These are phyloP conservation scores for Caenorhabditis sinica DNA, from an alignment of 2,888 invertebrate species.

Conservation along the genomic window DNA sequence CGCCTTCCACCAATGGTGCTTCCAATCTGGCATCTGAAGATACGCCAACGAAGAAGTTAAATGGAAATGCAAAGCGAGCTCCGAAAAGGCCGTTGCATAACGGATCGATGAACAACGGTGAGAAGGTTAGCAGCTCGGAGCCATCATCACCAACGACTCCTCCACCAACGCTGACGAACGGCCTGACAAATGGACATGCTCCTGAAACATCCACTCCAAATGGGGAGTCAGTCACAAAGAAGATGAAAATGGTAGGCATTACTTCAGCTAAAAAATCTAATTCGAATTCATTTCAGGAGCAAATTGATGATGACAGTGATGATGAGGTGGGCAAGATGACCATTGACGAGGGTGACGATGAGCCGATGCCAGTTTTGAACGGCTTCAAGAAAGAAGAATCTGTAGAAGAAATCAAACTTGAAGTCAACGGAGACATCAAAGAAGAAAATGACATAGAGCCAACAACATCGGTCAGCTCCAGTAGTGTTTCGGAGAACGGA, in stretches of 20 bases:
- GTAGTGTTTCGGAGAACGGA: conserved; percentile 1
- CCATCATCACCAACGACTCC: conserved; percentile 53
- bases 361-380: conserved; percentile 47
- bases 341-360: conserved; percentile 58
- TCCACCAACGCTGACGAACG: conserved; percentile 53
- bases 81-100: conserved; percentile 55
- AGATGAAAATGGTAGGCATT: conserved; percentile 43
- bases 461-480: not conserved
- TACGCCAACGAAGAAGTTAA: conserved; percentile 43
- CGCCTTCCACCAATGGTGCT: conserved; percentile 41
- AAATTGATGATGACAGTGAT: conserved; percentile 38
- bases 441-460: not conserved
- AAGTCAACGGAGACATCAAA: conserved; percentile 27
- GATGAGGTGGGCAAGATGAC: conserved; percentile 59
- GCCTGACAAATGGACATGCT: conserved; percentile 50
- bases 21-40: conserved; percentile 36
- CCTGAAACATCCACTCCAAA: conserved; percentile 47
- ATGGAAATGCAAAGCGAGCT: conserved; percentile 43
- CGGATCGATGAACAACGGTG: conserved; percentile 31
- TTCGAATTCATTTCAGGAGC: conserved; percentile 8
- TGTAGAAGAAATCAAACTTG: conserved; percentile 34
- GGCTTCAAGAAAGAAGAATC: conserved; percentile 52
- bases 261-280: not conserved
- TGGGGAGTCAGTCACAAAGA: conserved; percentile 36
- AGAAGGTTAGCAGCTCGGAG: conserved; percentile 33